These are phyloP conservation scores for Mallotus villosus DNA, from an alignment of 2,797 vertebrate genomes.

Conservation along the genomic window DNA sequence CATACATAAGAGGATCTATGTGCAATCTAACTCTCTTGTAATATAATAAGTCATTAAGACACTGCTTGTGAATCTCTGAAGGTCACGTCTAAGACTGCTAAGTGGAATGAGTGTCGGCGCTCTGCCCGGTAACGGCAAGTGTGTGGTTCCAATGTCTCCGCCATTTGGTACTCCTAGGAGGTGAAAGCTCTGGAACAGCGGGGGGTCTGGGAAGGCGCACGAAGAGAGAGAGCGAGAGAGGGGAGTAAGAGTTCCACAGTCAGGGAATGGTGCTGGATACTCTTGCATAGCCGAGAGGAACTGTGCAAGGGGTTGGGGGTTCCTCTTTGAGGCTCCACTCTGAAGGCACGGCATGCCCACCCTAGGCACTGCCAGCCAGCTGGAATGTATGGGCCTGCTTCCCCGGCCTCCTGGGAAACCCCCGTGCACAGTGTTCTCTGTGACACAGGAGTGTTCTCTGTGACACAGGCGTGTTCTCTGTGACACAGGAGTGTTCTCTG, in stretches of 20 bases:
- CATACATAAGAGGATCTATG: constrained; percentile 72
- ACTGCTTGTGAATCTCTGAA: constrained; percentile 69
- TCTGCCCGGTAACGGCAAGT: constrained; percentile 37
- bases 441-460: constrained; percentile 31
- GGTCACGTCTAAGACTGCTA: constrained; percentile 59
- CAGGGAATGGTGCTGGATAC: constrained; percentile 44
- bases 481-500: constrained; percentile 32
- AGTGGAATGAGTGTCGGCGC: constrained; percentile 55
- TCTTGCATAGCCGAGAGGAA: constrained; percentile 66
- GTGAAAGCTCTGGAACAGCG: background rate
- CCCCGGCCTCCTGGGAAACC: constrained; percentile 36
- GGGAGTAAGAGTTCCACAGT: constrained; percentile 45
- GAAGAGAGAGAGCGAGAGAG: background rate
- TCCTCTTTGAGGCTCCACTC: constrained; percentile 52
- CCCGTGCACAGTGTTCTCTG: constrained; percentile 23
- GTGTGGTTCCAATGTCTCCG: constrained; percentile 40
- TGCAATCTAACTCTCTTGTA: constrained; percentile 75
- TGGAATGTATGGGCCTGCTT: constrained; percentile 42
- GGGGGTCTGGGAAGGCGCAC: background rate
- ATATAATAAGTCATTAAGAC: constrained; percentile 68
- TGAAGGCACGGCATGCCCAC: constrained; percentile 59
- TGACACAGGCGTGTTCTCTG: constrained; percentile 31
- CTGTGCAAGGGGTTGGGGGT: constrained; percentile 15
- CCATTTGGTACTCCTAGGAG: constrained; percentile 39
- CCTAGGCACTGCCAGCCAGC: constrained; percentile 46